Percentiles rank a stretch among this genome's conserved stretches.
Evolutionary conservation across 2,797 vertebrate genomes (phyloP).

Genomic region (Anabas testudineus): DNA sequence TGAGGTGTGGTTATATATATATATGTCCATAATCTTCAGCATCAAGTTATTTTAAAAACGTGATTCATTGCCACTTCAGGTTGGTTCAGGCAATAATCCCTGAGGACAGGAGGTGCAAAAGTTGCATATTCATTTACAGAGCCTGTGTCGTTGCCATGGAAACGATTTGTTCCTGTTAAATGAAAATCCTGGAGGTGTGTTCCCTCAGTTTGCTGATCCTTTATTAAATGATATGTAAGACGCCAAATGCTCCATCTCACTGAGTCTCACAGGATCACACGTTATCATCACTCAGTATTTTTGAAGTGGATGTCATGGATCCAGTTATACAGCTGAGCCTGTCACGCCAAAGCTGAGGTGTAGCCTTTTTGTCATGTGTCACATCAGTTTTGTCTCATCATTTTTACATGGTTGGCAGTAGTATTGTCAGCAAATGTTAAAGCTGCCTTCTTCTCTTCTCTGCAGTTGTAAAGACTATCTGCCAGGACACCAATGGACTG

Average conservation of each 20-base stretch:
- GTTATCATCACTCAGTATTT: neutral
- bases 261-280: conserved; percentile 2
- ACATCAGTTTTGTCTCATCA: conserved; percentile 4
- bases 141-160: conserved; percentile 69
- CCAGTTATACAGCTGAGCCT: neutral
- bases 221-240: conserved; percentile 23
- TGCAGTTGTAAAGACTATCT: conserved; percentile 21
- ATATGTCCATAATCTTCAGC: neutral
- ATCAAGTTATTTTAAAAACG: neutral
- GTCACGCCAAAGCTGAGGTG: conserved; percentile 6
- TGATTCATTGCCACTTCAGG: conserved; percentile 14
- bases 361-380: conserved; percentile 15
- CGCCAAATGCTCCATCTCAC: neutral
- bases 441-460: conserved; percentile 23
- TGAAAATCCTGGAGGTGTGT: conserved; percentile 48
- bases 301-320: neutral
- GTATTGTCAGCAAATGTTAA: conserved; percentile 23
- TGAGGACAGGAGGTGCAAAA: conserved; percentile 46
- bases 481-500: conserved; percentile 10
- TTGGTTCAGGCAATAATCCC: conserved; percentile 39
- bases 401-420: neutral
- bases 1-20: neutral
- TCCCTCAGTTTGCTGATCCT: conserved; percentile 20
- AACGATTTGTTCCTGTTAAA: conserved; percentile 69
- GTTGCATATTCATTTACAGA: conserved; percentile 69